phyloP scores from a whole-genome alignment of 2,797 vertebrate species.

The Yasuhikotakia modesta region DNA sequence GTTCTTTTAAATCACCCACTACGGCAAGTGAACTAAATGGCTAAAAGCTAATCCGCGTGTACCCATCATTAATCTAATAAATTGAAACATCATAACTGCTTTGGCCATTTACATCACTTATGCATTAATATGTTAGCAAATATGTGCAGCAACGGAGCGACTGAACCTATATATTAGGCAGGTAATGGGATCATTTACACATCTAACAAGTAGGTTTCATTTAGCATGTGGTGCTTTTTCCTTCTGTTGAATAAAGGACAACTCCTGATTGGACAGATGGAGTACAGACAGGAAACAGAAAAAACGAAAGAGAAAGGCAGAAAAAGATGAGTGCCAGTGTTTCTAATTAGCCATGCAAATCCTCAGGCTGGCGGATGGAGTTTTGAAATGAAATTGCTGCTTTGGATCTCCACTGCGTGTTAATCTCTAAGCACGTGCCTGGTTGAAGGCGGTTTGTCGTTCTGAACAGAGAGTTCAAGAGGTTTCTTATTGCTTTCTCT shows the following conservation, averaged over 20 bases:
- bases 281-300: conserved; percentile 12
- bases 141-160: neutral
- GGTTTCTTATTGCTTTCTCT: conserved; percentile 65
- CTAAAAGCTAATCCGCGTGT: conserved; percentile 4
- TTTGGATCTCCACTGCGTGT: conserved; percentile 70
- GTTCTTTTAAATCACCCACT: conserved; percentile 12
- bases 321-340: conserved; percentile 55
- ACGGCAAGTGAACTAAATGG: conserved; percentile 7
- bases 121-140: conserved; percentile 3
- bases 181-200: conserved; percentile 67
- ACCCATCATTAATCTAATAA: conserved; percentile 24
- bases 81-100: conserved; percentile 36
- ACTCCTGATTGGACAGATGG: conserved; percentile 13
- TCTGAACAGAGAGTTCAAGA: conserved; percentile 66
- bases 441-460: conserved; percentile 63
- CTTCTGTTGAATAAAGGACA: conserved; percentile 74
- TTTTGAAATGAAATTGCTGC: conserved; percentile 75
- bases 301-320: conserved; percentile 1
- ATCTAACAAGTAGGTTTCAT: conserved; percentile 74
- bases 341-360: conserved; percentile 82
- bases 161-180: conserved; percentile 8
- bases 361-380: conserved; percentile 69
- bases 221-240: conserved; percentile 64
- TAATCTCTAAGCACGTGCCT: conserved; percentile 68
- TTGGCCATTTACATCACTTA: conserved; percentile 15